phyloP scores from a whole-genome alignment of 2,888 invertebrate genomes.

The Physocephala rufipes region DNA sequence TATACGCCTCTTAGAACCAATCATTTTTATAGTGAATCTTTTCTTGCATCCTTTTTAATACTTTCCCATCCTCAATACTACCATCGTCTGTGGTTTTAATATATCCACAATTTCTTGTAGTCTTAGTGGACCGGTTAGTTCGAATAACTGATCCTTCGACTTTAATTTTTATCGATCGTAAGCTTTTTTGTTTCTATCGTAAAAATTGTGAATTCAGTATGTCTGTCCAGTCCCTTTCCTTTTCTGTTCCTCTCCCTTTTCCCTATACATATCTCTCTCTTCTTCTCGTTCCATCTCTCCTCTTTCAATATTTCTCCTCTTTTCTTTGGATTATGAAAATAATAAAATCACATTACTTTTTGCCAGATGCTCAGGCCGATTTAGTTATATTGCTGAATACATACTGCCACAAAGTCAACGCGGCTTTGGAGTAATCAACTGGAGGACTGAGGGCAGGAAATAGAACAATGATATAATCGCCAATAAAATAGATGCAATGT shows the following conservation, averaged over 20 bases:
- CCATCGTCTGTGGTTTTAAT: neutral
- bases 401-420: no score
- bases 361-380: no score
- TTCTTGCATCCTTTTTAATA: slow-evolving; percentile 17
- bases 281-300: neutral
- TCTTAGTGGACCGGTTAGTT: neutral
- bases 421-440: no score
- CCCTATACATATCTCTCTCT: neutral
- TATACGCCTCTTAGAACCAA: neutral
- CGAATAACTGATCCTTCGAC: slow-evolving; percentile 7
- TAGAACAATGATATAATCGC: no score
- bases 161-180: slow-evolving; percentile 22
- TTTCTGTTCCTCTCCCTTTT: neutral
- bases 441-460: no score
- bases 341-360: neutral
- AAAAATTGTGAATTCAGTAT: slow-evolving; percentile 2
- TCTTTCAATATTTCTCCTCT: neutral
- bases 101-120: slow-evolving; percentile 11
- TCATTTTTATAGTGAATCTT: slow-evolving; percentile 6
- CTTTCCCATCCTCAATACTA: neutral
- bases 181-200: slow-evolving; percentile 11
- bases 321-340: neutral
- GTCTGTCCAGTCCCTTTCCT: slow-evolving; percentile 1
- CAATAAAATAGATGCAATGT: no score
- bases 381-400: no score